Base-by-base conservation (phyloP, 2,113 vertebrate genomes). In the Aldabrachelys gigantea region DNA sequence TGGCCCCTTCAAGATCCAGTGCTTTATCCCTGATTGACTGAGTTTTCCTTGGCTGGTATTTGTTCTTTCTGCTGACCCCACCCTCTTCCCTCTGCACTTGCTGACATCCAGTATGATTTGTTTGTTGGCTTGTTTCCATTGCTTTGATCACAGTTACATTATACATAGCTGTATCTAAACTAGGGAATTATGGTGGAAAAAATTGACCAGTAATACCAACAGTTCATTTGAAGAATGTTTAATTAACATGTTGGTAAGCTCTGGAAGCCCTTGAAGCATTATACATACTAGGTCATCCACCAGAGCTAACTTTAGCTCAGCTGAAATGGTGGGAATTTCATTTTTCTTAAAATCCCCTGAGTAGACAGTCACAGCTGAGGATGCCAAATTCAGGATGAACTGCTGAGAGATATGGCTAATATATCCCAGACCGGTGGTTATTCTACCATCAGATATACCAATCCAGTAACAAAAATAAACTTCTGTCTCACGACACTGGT, bases 241-340 rank as follows among this genome's bases (percentile, higher is more conserved):
- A 7, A 57, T 79, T 90, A 10, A 4, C 1, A 0, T 24, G 24
- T 5, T 12, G 59, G 4, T 50, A 75, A 59, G 10, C 10, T 57
- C 56, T 27, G 56, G 56, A 84, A 89, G 16, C 47, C 47, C 52
- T 1, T 0, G 1, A 50, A 8, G 5, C 0, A 1, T 4, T 89
- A 22, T 44, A 54, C 44, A 10, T 27, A 57, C 12, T 21, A 75
- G 22, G 2, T 93, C 89, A 86, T 90, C 5, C 53, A 6, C n/a
- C 80, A 59, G 14, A 82, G 12, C 5, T 35, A 38, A 6, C n/a
- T 41, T 75, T 21, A 0, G 0, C 19, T 22, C 13, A 83, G 80
- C 3, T 80, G 29, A 92, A 83, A 83, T 16, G 12, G 27, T 62
- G 5, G 27, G 57, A 59, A 59, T 27, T 59, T 29, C 25, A 59